Evolutionary conservation across 2,797 vertebrate species (phyloP), one percentile per base, ranked within the genome.

Genomic region (Channallabes apus): DNA sequence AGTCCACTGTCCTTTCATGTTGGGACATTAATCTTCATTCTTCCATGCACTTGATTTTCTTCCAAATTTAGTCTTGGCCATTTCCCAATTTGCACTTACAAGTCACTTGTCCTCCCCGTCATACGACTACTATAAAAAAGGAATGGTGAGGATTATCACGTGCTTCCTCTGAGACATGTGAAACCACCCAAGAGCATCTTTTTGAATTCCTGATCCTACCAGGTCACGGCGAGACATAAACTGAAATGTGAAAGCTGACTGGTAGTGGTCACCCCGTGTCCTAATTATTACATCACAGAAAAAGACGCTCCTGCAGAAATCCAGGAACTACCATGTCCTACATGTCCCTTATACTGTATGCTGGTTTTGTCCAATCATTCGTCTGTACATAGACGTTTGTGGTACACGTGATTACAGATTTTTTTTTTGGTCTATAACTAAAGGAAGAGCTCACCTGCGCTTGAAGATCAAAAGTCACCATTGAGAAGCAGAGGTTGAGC

Each of bases 391-490:
- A 20, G 18, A 24, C 8, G 51, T 32, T 14, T 54, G 7, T 59
- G 3, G 12, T 79, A n/a, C 56, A 38, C 6, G 7, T 0, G 6
- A 78, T 15, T 61, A 46, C 20, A 8, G 46, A 51, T 51, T 51
- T 18, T 54, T 17, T 4, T 51, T 18, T 54, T 17, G 2, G 4
- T n/a, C 4, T 2, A 12, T 0, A 68, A 6, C 20, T 11, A 71
- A 46, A 61, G 14, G n/a, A n/a, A n/a, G 6, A n/a, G n/a, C 0
- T 41, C 92, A 97, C 96, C 96, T 97, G 96, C 54, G 95, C 95
- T 91, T 97, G 96, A 20, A 96, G 95, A 89, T 97, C 96, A 89
- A 97, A 96, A 4, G 96, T 97, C 89, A 97, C 93, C 95, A 97
- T 94, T 85, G 96, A 97, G 80, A 96, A 96, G 80, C 96, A 96